Conservation (phyloP, 2,113 vertebrate genomes). For the Boleophthalmus pectinirostris region DNA sequence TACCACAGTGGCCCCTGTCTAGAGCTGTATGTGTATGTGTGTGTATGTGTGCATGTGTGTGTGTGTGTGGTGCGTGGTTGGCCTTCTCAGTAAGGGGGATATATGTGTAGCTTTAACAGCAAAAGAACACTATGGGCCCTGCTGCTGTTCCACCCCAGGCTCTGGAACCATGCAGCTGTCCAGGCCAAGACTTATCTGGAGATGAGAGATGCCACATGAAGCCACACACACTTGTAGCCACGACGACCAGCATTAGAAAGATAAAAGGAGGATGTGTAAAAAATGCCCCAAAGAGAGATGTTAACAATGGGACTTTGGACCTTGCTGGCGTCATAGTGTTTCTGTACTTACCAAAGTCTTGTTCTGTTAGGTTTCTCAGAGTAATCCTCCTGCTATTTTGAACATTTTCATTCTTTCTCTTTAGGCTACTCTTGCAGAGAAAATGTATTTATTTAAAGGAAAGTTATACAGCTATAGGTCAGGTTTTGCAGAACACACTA, state of each 20-base stretch:
- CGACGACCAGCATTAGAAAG: neutral
- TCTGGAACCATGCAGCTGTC: conserved; percentile 30
- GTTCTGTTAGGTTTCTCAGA: neutral
- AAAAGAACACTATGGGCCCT: conserved; percentile 38
- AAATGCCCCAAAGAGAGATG: neutral
- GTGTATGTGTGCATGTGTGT: neutral
- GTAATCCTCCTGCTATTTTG: neutral
- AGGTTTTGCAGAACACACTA: neutral
- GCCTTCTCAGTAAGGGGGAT: conserved; percentile 36
- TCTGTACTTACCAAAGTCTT: neutral
- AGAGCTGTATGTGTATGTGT: neutral
- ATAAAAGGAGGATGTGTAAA: neutral
- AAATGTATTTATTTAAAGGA: neutral
- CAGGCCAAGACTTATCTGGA: conserved; percentile 41
- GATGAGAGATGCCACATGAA: conserved; percentile 31
- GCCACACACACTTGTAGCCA: conserved; percentile 3
- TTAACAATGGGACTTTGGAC: neutral
- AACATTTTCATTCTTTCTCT: neutral
- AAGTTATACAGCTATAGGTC: neutral
- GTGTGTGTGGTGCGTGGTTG: neutral
- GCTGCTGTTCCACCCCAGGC: conserved; percentile 39
- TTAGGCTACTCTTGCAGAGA: neutral
- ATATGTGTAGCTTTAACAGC: neutral
- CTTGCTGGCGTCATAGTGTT: neutral
- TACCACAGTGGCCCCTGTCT: conserved; percentile 52